Evolutionary conservation across 2,888 invertebrate species (phyloP), one percentile per base, ranked within the genome.

Genomic region (Cephonodes hylas): DNA sequence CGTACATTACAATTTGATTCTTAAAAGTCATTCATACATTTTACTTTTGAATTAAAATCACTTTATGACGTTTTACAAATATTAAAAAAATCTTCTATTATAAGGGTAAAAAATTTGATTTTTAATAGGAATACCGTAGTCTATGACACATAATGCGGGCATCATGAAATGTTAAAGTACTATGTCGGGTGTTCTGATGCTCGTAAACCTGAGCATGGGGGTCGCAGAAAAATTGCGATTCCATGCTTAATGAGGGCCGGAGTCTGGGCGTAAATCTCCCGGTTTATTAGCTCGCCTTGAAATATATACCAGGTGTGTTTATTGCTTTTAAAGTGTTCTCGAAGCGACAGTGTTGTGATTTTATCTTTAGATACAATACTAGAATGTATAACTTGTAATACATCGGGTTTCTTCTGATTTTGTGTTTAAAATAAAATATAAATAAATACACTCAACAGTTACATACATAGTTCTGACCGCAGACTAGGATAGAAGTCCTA

Each of bases 221-320:
- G 61, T 62, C 44, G 64, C 58, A 63, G 68, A 68, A 70, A 70
- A 65, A 68, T 70, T 65, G 70, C 68, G 53, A 63, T 42, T 65
- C 53, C 63, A 60, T 57, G 58, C 62, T 63, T 67, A 68, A 70
- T 70, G 67, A 68, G 66, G 31, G 42, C 34, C 3, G 63, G 45
- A 59, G 63, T n/a, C 64, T 63, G 68, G 63, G 66, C 25, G 64
- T 61, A 57, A 18, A 42, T 38, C 57, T 45, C 23, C 10, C 18
- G 15, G 31, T 64, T 61, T 63, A 65, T 63, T 67, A 62, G 61
- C 42, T 42, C 15, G 20, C 38, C 20, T 4, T 46, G 22, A 42
- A 60, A 48, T 15, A 42, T 48, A 46, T 23, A 44, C 27, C 13
- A 3, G 6, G 27, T 31, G 20, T 34, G 15, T 44, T 20, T 44